These are phyloP conservation scores for Limosa lapponica DNA, from an alignment of 2,797 vertebrate species.

Conservation along the genomic window DNA sequence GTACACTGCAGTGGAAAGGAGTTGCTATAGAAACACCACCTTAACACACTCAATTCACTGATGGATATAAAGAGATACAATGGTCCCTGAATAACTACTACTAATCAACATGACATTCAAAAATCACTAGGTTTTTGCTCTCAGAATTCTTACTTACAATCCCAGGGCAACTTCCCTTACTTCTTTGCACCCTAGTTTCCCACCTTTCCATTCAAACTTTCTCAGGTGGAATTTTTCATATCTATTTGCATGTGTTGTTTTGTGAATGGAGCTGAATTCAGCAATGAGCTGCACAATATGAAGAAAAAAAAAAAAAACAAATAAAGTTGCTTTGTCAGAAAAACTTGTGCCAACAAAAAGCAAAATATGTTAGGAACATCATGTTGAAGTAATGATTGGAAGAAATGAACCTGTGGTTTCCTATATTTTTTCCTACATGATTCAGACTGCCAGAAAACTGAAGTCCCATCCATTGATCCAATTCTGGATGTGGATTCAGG, in stretches of 20 bases:
- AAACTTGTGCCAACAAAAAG: background rate
- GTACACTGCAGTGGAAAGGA: background rate
- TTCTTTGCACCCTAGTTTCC: background rate
- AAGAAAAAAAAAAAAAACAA: background rate
- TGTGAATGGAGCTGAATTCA: background rate
- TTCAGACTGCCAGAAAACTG: background rate
- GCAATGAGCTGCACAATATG: background rate
- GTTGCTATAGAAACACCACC: conserved; percentile 58
- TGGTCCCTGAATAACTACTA: background rate
- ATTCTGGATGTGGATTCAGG: no score
- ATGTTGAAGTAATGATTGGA: background rate
- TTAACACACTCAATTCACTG: conserved; percentile 9
- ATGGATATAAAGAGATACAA: conserved; percentile 20
- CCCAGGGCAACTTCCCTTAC: background rate
- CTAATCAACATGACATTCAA: background rate
- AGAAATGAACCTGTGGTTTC: background rate
- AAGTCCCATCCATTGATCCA: background rate
- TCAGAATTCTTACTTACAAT: background rate
- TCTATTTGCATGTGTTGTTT: background rate
- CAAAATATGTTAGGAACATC: background rate
- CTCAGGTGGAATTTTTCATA: background rate
- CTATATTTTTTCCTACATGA: background rate
- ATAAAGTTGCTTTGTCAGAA: background rate
- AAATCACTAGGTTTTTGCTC: conserved; percentile 6
- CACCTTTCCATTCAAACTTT: background rate